Base-by-base conservation (phyloP, 1,140 invertebrate genomes). In the Apis cerana region DNA sequence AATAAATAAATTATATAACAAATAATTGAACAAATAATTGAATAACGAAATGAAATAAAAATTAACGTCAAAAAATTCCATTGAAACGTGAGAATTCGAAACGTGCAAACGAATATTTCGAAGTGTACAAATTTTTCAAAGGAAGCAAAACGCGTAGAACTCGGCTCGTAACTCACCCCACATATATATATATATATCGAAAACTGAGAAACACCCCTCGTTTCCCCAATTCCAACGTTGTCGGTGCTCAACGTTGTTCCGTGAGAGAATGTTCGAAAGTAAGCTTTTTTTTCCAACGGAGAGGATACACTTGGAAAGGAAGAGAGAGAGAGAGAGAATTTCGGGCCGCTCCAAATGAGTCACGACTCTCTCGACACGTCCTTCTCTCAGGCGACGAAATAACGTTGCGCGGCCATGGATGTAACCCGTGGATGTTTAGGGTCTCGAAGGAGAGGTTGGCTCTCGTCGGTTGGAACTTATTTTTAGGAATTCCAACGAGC, bases 401-500 rank as follows among this genome's bases (percentile, higher is more conserved):
- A 72, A 19, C 54, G 52, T 58, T 56, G 52, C 27, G 27, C 23
- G 69, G 52, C 70, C 12, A 43, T 33, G 23, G 52, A 71, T 33
- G 70, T 33, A 58, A 58, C 27, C 56, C 56, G 59, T 54, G 68
- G 62, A 80, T 50, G 71, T 80, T 69, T 79, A n/a, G 76, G 64
- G 71, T 50, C 64, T 43, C 78, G 59, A 82, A 54, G 75, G 21
- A 64, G 62, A 43, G 13, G 61, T 54, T 50, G 54, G 27, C 56
- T 50, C 68, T 85, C 27, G 54, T 43, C 71, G 71, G 33, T 48
- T 87, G 85, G 75, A 84, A 87, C 84, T 85, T 87, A 87, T 87
- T 87, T 87, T 87, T 87, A 87, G 85, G 79, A 82, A 86, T 82
- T 75, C 68, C 85, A 67, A 59, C 72, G 61, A 85, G 59, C 9